These are phyloP conservation scores for Sphaerophoria taeniata DNA, from an alignment of 2,888 invertebrate genomes.

Conservation along the genomic window DNA sequence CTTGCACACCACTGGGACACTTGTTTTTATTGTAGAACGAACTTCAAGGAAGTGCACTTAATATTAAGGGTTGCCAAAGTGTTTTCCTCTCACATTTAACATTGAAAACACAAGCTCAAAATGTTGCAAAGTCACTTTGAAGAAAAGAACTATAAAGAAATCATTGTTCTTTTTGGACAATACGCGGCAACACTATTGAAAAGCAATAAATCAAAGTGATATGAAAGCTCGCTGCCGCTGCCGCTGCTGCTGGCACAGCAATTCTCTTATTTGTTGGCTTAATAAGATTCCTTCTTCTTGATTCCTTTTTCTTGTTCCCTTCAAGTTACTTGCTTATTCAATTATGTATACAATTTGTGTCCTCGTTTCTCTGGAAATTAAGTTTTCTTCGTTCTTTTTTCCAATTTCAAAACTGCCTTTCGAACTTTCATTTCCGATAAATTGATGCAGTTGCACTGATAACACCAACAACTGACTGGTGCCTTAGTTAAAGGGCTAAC, in stretches of 20 bases:
- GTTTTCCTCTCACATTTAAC: no score
- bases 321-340: conserved; percentile 33
- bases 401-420: conserved; percentile 29
- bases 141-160: no score
- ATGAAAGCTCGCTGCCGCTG: conserved; percentile 3
- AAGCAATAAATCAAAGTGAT: not conserved
- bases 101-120: no score
- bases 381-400: not conserved
- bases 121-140: no score
- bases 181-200: conserved; percentile 23
- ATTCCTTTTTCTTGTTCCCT: not conserved
- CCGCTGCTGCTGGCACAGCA: not conserved
- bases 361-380: conserved; percentile 41
- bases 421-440: conserved; percentile 64
- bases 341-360: conserved; percentile 55
- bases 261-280: conserved; percentile 4
- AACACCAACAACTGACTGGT: conserved; percentile 12
- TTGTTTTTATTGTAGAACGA: not conserved
- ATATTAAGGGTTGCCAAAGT: not conserved
- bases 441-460: conserved; percentile 61
- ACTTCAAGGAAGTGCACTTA: conserved; percentile 11
- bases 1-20: not conserved
- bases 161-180: no score
- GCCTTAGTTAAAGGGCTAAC: conserved; percentile 5
- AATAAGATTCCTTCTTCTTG: not conserved